Evolutionary conservation across 1,140 invertebrate genomes (phyloP), one percentile per base, ranked within the genome.

Genomic region (Aphelinus atriplicis): DNA sequence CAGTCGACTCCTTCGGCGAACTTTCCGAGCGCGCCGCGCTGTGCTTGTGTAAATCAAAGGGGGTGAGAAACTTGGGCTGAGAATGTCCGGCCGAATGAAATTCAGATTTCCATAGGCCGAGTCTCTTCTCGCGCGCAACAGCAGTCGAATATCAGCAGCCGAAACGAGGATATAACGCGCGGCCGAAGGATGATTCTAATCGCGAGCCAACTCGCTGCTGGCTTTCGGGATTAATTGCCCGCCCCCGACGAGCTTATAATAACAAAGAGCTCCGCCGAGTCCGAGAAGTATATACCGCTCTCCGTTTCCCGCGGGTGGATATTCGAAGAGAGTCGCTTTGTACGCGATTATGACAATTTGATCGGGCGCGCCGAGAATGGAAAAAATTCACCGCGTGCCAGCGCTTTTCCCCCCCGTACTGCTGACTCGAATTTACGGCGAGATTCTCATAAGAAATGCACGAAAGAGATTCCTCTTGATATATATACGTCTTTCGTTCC

Each of bases 171-270:
- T 67, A 67, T 47, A 56, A 67, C 57, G 57, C 50, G 51, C 26
- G 26, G 26, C 26, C 26, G 26, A 26, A 57, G 48, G 48, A 46
- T 1, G 45, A 10, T 42, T 67, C 57, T 67, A 53, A 67, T 67
- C 66, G 43, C 26, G 45, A 7, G 50, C 26, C 26, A 3, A 69
- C 3, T 58, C 3, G 26, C 26, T 26, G 26, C 26, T 26, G n/a
- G 55, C 46, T 58, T 69, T 58, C 55, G 42, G 5, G 43, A 55
- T 47, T 64, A 71, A 71, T 71, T 71, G 57, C 43, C 45, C 50
- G 10, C 7, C 1, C 51, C 5, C 45, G 42, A 71, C 42, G 53
- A 71, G 51, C 45, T 55, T 64, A 63, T 55, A 71, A 71, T 71
- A 71, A 71, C 46, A 55, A 63, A 10, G 26, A 26, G 26, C 26